phyloP scores from a whole-genome alignment of 2,797 vertebrate species.

The Limosa lapponica region DNA sequence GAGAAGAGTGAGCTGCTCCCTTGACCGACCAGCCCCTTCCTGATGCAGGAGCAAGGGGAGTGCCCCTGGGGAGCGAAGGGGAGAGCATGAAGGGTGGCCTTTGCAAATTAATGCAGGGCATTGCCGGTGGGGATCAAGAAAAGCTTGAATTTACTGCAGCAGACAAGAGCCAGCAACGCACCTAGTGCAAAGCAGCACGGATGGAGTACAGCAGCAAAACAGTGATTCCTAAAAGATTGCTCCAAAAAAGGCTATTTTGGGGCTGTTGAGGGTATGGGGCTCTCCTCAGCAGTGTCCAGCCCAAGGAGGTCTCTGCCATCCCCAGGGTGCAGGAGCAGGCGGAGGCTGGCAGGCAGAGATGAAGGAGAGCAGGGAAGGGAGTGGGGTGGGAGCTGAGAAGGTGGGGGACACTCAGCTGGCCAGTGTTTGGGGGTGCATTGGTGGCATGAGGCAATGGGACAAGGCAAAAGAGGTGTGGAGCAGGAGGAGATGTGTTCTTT shows the following conservation, averaged over 20 bases:
- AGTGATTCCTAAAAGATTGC: background rate
- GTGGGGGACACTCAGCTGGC: too few relatives aligned
- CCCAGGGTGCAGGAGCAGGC: background rate
- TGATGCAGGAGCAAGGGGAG: background rate
- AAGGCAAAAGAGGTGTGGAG: background rate
- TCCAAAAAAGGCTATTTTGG: background rate
- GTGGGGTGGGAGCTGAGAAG: background rate
- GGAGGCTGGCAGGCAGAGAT: background rate
- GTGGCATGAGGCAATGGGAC: background rate
- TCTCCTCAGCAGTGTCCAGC: background rate
- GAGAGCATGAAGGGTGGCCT: background rate
- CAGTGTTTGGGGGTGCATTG: too few relatives aligned
- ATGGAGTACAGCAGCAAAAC: background rate
- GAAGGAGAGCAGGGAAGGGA: background rate
- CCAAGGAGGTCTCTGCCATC: background rate
- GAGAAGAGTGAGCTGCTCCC: background rate
- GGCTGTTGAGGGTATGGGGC: background rate
- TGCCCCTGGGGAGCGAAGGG: background rate
- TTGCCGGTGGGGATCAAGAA: background rate
- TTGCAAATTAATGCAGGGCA: background rate
- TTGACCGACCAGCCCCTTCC: background rate
- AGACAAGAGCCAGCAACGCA: background rate
- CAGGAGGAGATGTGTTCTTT: background rate
- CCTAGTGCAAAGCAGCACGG: background rate
- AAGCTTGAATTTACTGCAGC: background rate